phyloP scores from a whole-genome alignment of 2,113 vertebrate genomes.

The Sebastes fasciatus region DNA sequence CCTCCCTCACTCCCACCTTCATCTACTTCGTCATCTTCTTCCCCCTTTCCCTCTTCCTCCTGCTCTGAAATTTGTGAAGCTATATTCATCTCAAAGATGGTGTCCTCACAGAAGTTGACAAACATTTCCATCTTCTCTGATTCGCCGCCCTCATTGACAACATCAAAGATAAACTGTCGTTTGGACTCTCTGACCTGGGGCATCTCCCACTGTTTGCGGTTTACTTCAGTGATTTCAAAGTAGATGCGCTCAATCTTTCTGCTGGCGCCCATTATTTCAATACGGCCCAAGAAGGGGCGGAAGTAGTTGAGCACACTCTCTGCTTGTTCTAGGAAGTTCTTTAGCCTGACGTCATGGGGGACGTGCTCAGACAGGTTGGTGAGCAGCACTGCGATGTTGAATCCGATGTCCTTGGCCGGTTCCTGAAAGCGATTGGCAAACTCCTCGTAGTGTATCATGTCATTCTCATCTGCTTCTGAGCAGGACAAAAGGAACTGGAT shows the following conservation, averaged over 20 bases:
- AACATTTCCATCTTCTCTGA: slow-evolving; percentile 99
- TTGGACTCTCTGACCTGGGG: slow-evolving; percentile 95
- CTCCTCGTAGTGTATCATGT: slow-evolving; percentile 96
- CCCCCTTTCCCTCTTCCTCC: slow-evolving; percentile 84
- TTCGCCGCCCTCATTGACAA: slow-evolving; percentile 96
- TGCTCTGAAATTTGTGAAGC: slow-evolving; percentile 95
- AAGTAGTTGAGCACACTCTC: slow-evolving; percentile 95
- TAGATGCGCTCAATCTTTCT: slow-evolving; percentile 96
- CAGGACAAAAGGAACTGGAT: slow-evolving; percentile 97
- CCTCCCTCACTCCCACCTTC: slow-evolving; percentile 59
- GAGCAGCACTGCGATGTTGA: slow-evolving; percentile 95
- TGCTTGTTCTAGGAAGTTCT: slow-evolving; percentile 91
- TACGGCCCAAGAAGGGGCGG: slow-evolving; percentile 92
- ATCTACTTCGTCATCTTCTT: slow-evolving; percentile 84
- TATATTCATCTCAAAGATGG: slow-evolving; percentile 99
- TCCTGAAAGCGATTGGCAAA: slow-evolving; percentile 95
- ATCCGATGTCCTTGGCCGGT: slow-evolving; percentile 96
- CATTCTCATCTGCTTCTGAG: slow-evolving; percentile 96
- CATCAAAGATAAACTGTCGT: slow-evolving; percentile 97
- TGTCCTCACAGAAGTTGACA: slow-evolving; percentile 98
- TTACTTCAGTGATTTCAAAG: slow-evolving; percentile 97
- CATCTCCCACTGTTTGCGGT: slow-evolving; percentile 98
- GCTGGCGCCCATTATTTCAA: slow-evolving; percentile 96
- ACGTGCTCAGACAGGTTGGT: slow-evolving; percentile 96
- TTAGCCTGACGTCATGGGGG: slow-evolving; percentile 91